phyloP scores from a whole-genome alignment of 2,797 vertebrate species.

The Neosalanx taihuensis region DNA sequence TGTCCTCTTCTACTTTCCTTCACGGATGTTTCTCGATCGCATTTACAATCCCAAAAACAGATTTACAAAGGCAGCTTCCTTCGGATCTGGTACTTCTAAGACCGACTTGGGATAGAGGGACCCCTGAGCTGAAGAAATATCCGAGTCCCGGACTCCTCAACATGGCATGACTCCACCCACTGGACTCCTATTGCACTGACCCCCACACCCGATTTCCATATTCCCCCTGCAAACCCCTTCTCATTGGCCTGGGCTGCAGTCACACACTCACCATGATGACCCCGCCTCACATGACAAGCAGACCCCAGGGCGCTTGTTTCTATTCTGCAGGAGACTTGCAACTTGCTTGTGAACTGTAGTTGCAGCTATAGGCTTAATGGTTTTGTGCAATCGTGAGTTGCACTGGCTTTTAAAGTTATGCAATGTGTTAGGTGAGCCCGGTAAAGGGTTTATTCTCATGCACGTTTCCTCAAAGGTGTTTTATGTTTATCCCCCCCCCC shows the following conservation, averaged over 20 bases:
- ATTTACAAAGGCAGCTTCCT: not conserved
- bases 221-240: constrained; percentile 22
- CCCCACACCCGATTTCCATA: constrained; percentile 35
- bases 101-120: constrained; percentile 12
- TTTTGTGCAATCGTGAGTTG: too few relatives aligned
- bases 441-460: too few relatives aligned
- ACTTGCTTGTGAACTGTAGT: not conserved
- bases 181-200: constrained; percentile 40
- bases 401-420: too few relatives aligned
- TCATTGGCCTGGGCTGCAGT: constrained; percentile 46
- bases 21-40: constrained; percentile 36
- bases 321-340: not conserved
- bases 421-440: too few relatives aligned
- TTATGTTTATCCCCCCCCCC: too few relatives aligned
- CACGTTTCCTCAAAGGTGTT: too few relatives aligned
- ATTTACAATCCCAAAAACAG: constrained; percentile 45
- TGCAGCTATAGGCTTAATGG: too few relatives aligned
- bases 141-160: constrained; percentile 26
- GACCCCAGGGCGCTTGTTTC: not conserved
- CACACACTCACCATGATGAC: constrained; percentile 34
- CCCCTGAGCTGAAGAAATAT: constrained; percentile 51
- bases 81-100: constrained; percentile 8
- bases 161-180: constrained; percentile 51
- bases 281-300: constrained; percentile 23
- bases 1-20: constrained; percentile 26